Base-by-base conservation (phyloP, 2,888 invertebrate species). In the Diloba caeruleocephala region DNA sequence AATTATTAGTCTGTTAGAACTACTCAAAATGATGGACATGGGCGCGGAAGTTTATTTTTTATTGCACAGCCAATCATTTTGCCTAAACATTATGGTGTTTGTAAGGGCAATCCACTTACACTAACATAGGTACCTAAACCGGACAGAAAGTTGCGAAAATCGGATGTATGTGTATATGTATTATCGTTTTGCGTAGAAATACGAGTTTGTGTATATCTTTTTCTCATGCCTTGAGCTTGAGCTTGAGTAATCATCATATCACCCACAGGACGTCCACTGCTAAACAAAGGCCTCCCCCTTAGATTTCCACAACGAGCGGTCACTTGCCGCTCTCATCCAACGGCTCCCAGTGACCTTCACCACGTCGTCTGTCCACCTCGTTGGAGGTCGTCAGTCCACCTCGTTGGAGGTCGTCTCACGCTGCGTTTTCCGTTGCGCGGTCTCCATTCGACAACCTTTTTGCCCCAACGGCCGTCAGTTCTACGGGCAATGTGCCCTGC, bases 101-200 rank as follows among this genome's bases (percentile, higher is more conserved):
- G 42, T 43, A 38, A 69, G 49, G 49, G 55, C n/a, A n/a, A 63
- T 54, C 55, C 19, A 19, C 46, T 55, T 67, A 62, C 45, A 52
- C 43, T 54, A 68, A 71, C 49, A 36, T 53, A n/a, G n/a, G n/a
- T n/a, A n/a, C n/a, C n/a, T n/a, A 56, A 54, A 49, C 49, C 52
- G 60, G 64, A 56, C 39, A 52, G 55, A 67, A 59, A 45, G 60
- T 64, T 68, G 56, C 64, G 39, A 70, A 68, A 64, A 69, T 70
- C 25, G 72, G n/a, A n/a, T n/a, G n/a, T n/a, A n/a, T n/a, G n/a
- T n/a, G n/a, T 72, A 64, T 68, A 51, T 60, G 64, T 68, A 72
- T 60, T 60, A 68, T 72, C 59, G 53, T 32, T 41, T 38, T 43
- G 37, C 52, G 41, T 45, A 50, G n/a, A n/a, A n/a, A n/a, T 62